phyloP scores from a whole-genome alignment of 1,140 invertebrate species.

The Eupeodes corollae region DNA sequence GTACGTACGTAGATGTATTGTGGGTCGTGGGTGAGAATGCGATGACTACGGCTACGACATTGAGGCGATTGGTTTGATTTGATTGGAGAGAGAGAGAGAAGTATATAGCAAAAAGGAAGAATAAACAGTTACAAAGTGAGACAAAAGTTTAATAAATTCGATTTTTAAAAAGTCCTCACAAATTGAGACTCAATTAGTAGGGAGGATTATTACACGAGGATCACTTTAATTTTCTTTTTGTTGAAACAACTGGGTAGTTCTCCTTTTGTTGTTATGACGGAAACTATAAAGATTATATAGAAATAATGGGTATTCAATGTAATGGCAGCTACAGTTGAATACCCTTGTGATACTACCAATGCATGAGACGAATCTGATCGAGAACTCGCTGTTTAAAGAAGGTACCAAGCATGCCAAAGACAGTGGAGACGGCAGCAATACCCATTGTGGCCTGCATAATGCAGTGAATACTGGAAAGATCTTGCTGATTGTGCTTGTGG shows the following conservation, averaged over 20 bases:
- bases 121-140: no score
- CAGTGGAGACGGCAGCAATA: conserved; percentile 34
- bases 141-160: no score
- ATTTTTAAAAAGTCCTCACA: background rate
- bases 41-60: no score
- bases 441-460: conserved; percentile 38
- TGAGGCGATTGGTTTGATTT: no score
- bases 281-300: no score
- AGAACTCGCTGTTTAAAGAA: conserved; percentile 36
- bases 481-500: conserved; percentile 28
- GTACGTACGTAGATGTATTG: no score
- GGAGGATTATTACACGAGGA: background rate
- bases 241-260: background rate
- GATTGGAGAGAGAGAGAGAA: no score
- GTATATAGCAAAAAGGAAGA: no score
- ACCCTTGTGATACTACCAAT: conserved; percentile 36
- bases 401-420: conserved; percentile 36
- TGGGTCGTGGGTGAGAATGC: no score
- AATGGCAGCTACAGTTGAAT: conserved; percentile 8
- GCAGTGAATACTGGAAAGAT: conserved; percentile 34
- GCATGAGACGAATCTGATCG: conserved; percentile 35
- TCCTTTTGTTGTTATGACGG: background rate
- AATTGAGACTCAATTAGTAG: background rate
- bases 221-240: background rate
- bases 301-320: conserved; percentile 27